Evolutionary conservation across 92 coral and sea anemone species (phyloP).

Genomic region (Parazoanthus atlanticus): DNA sequence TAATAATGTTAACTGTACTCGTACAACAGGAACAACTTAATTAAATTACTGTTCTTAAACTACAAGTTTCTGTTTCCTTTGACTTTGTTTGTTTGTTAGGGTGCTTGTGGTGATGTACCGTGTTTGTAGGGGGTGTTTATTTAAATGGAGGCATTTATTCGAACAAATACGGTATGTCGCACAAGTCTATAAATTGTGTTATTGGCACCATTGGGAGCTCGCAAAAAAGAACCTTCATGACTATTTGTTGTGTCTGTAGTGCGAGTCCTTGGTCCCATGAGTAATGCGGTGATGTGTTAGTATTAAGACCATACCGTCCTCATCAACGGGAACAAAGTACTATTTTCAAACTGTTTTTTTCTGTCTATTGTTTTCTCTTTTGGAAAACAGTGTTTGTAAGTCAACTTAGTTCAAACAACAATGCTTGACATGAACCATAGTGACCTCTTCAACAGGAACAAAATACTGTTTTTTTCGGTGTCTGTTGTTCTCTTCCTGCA

Average conservation of each 20-base stretch:
- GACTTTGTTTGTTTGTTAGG: not conserved
- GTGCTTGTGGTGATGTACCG: not conserved
- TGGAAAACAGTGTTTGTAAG: not conserved
- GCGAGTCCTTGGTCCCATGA: constrained; percentile 8
- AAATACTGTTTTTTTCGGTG: too few species aligned
- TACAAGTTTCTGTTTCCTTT: constrained; percentile 5
- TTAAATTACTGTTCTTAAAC: not conserved
- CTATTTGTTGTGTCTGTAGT: not conserved
- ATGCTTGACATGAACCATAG: too few species aligned
- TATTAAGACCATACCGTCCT: not conserved
- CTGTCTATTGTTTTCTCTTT: not conserved
- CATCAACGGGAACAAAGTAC: not conserved
- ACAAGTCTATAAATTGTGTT: constrained; percentile 5
- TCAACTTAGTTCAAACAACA: not conserved
- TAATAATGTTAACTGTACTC: not conserved
- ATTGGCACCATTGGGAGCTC: constrained; percentile 9
- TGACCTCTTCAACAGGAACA: too few species aligned
- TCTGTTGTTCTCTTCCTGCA: too few species aligned
- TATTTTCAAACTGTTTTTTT: constrained; percentile 3
- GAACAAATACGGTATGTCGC: not conserved
- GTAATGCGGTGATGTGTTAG: not conserved
- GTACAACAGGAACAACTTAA: constrained; percentile 19
- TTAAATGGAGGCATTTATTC: constrained; percentile 2
- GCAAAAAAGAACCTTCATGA: not conserved
- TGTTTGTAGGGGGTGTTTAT: constrained; percentile 7